Evolutionary conservation across 2,888 invertebrate species (phyloP).

Genomic region (Clanis bilineata): DNA sequence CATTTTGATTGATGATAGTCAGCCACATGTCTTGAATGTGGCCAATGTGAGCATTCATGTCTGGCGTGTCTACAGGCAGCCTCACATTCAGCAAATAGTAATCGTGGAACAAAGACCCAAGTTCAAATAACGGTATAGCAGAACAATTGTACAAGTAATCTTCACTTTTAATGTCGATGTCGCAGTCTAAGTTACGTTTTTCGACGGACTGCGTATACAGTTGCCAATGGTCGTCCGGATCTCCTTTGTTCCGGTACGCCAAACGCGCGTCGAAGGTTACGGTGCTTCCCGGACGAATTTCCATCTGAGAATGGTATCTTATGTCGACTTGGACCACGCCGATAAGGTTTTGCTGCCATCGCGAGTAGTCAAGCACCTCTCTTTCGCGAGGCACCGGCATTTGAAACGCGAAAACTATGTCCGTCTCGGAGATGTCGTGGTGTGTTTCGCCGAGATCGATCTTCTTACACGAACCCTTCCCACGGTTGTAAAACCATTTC

Average conservation of each 20-base stretch:
- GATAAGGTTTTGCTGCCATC: slow-evolving; percentile 98
- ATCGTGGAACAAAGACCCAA: slow-evolving; percentile 97
- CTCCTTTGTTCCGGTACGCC: slow-evolving; percentile 92
- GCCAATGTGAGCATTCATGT: slow-evolving; percentile 90
- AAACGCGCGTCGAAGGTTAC: slow-evolving; percentile 91
- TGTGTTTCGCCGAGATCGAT: slow-evolving; percentile 65
- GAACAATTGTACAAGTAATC: slow-evolving; percentile 94
- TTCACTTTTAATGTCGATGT: slow-evolving; percentile 79
- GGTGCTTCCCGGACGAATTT: slow-evolving; percentile 84
- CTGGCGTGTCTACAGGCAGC: slow-evolving; percentile 88
- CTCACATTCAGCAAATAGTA: slow-evolving; percentile 97
- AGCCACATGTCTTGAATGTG: slow-evolving; percentile 91
- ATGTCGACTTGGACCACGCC: slow-evolving; percentile 95
- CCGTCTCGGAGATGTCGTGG: slow-evolving; percentile 82
- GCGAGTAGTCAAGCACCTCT: slow-evolving; percentile 91
- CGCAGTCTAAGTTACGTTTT: slow-evolving; percentile 92
- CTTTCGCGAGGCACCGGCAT: slow-evolving; percentile 93
- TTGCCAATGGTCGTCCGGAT: slow-evolving; percentile 91
- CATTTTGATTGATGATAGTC: slow-evolving; percentile 97
- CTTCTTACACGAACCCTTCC: slow-evolving; percentile 83
- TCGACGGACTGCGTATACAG: slow-evolving; percentile 91
- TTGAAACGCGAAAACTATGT: slow-evolving; percentile 94
- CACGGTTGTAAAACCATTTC: slow-evolving; percentile 90
- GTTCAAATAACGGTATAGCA: slow-evolving; percentile 96
- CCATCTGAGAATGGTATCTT: slow-evolving; percentile 85